phyloP scores from a whole-genome alignment of 2,113 vertebrate species.

The Tautogolabrus adspersus region DNA sequence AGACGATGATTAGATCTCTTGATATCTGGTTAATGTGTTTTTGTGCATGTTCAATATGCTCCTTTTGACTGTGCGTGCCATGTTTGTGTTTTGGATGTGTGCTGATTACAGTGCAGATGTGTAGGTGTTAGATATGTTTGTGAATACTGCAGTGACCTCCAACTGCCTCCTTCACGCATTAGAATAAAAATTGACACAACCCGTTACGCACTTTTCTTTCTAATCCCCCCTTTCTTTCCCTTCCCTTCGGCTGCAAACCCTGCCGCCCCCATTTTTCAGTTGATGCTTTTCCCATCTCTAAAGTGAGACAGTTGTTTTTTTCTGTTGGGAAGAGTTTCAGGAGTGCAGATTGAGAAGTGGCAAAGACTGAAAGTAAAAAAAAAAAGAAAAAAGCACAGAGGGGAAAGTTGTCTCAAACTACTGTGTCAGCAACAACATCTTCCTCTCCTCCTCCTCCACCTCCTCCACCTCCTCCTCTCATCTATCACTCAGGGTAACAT shows the following conservation, averaged over 20 bases:
- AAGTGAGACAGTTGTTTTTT: conserved; percentile 20
- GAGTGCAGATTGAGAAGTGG: conserved; percentile 34
- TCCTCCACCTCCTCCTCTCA: conserved; percentile 44
- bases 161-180: conserved; percentile 50
- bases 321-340: conserved; percentile 16
- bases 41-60: too few species aligned
- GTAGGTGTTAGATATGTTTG: conserved; percentile 4
- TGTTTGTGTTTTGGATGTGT: not conserved
- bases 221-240: conserved; percentile 2
- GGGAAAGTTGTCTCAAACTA: conserved; percentile 67
- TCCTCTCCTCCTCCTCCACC: conserved; percentile 38
- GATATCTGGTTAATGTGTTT: not conserved
- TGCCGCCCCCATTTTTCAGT: not conserved
- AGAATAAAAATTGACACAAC: conserved; percentile 53
- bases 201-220: conserved; percentile 33
- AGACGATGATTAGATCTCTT: too few species aligned
- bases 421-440: conserved; percentile 70
- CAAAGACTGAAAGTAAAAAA: conserved; percentile 23
- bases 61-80: too few species aligned
- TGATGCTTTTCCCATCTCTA: conserved; percentile 21
- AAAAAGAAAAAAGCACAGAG: conserved; percentile 13
- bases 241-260: not conserved
- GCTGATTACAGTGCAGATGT: conserved; percentile 15
- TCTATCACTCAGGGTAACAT: conserved; percentile 69
- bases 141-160: conserved; percentile 60